phyloP scores from a whole-genome alignment of 2,888 invertebrate genomes.

The Eupithecia subfuscata region DNA sequence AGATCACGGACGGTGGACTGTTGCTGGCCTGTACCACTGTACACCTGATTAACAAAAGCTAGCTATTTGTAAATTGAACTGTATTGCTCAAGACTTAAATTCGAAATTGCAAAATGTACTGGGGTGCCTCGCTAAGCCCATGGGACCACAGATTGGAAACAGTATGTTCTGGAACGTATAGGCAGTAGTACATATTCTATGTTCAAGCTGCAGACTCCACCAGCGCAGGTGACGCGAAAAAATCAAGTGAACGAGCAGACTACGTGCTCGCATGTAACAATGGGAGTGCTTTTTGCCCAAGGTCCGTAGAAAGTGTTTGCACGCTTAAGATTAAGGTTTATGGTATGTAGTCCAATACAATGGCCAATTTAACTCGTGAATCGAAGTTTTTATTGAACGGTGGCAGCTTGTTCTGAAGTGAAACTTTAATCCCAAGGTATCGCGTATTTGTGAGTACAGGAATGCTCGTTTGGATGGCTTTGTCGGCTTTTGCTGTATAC shows the following conservation, averaged over 20 bases:
- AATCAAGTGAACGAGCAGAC: constrained; percentile 57
- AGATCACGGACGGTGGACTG: constrained; percentile 47
- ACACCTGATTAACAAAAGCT: background rate
- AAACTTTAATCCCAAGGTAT: constrained; percentile 32
- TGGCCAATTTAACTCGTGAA: constrained; percentile 55
- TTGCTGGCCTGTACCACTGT: constrained; percentile 6
- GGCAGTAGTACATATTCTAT: constrained; percentile 5
- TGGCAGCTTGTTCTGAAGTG: constrained; percentile 26
- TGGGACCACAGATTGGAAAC: background rate
- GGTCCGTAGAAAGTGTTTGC: constrained; percentile 65
- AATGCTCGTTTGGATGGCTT: constrained; percentile 8
- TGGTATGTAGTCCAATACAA: constrained; percentile 58
- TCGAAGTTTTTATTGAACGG: constrained; percentile 46
- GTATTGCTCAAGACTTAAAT: background rate
- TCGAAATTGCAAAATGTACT: background rate
- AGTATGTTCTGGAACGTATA: background rate
- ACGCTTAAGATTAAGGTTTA: constrained; percentile 52
- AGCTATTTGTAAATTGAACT: background rate
- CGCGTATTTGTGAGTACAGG: constrained; percentile 33
- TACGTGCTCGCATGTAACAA: constrained; percentile 62
- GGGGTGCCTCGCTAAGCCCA: background rate
- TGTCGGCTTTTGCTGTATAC: constrained; percentile 15
- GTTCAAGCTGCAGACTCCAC: constrained; percentile 12
- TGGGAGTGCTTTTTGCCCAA: constrained; percentile 59
- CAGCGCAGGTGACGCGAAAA: constrained; percentile 54